Evolutionary conservation across 2,113 vertebrate species (phyloP), one percentile per base, ranked within the genome.

Genomic region (Fregetta grallaria): DNA sequence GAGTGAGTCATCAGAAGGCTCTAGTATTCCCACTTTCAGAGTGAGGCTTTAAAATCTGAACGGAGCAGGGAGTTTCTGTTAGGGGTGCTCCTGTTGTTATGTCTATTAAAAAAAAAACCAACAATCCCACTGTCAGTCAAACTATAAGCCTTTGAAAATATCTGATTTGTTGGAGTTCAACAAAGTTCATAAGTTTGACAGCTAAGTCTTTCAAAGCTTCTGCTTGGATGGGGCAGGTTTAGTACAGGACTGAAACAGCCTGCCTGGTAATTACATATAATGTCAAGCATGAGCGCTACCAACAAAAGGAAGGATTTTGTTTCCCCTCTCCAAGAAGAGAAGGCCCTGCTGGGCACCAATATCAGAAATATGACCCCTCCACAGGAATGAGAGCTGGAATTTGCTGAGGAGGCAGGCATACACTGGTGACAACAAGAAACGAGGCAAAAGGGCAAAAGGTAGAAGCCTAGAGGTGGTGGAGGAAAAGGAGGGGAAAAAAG

Each of bases 361-460:
- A 50, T 17, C n/a, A 70, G 50, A 81, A 50, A 61, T 61, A 49
- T 59, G 29, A 74, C 40, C 29, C 25, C 56, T 66, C 59, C 36
- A 45, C 16, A 45, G 53, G 34, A 74, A 26, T 11, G 23, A 73
- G 85, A 61, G 29, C 11, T 67, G 27, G 63, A 80, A 83, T 93
- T 94, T 82, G 42, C 50, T 70, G 53, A 83, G 55, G 42, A 83
- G 50, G 9, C 23, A 74, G 38, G 18, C 3, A 9, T 20, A 10
- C 2, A 2, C 10, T 62, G 42, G 45, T 66, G 55, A 36, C 27
- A 61, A 72, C 0, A 0, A 61, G 49, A 67, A 63, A 62, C 0
- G 5, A 59, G 21, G 56, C 32, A 7, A 73, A 72, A 80, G n/a
- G 29, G 58, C 32, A 74, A 83, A 88, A 90, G 13, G 11, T 44